Evolutionary conservation across 30 jellyfish, hydroid and myxozoan genomes (phyloP), one percentile per base, ranked within the genome.

Genomic region (Aurelia sp.): DNA sequence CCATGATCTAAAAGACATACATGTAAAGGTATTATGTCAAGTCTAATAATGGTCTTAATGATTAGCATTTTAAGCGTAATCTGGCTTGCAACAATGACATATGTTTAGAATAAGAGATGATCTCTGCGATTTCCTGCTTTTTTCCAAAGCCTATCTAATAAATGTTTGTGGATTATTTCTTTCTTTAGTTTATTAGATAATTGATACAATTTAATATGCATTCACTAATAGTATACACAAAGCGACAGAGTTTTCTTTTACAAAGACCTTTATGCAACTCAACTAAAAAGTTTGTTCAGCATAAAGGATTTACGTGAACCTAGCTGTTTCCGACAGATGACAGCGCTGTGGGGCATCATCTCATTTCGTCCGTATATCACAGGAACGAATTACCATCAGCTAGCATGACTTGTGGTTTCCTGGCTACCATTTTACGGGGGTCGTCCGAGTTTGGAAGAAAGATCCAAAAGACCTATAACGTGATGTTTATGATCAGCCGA

Each of bases 221-320:
- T 50, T 69, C 65, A 4, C 11, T 19, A 74, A 55, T 63, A 3
- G 63, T 11, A 66, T 19, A 51, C 52, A 31, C 84, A 44, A 51
- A 31, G 50, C 75, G 58, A 13, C 61, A 20, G 40, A 21, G 61
- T 12, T 21, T 61, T 40, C 37, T 21, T 31, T 75, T 33, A 66
- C 23, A 21, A 60, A 75, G 65, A 75, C 60, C 63, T 5, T 74
- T 57, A 57, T 57, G 18, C 33, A 58, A 53, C 74, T 48, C 37
- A 17, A 59, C 44, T 50, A 61, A 21, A 35, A 78, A 59, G 37
- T 76, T 64, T 62, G 78, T 62, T 31, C n/a, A 57, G 51, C 69
- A 72, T 74, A 74, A 74, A 55, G 33, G 85, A 74, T 57, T 74
- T 21, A 74, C 73, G 30, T 60, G 73, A 74, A 63, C 85, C 85